Evolutionary conservation across 2,888 invertebrate species (phyloP).

Genomic region (Drosophila merina): DNA sequence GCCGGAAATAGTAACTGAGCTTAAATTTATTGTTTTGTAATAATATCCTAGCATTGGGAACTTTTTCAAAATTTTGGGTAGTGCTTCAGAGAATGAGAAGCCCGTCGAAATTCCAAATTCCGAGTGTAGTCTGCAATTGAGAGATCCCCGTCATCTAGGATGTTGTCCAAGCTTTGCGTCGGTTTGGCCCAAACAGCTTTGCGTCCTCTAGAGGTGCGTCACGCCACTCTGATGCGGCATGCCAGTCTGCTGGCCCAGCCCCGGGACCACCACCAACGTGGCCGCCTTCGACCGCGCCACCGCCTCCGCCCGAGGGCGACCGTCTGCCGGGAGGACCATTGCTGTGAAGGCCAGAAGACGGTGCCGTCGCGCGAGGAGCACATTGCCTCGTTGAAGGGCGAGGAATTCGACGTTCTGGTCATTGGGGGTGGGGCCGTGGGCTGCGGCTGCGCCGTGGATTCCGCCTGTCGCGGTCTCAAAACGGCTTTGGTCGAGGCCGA

Average conservation of each 20-base stretch:
- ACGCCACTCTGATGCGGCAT: not conserved
- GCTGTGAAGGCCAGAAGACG: constrained; percentile 3
- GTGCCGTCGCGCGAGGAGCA: constrained; percentile 92
- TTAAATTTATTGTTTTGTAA: not conserved
- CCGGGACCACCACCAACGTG: not conserved
- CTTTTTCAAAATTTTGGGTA: constrained; percentile 2
- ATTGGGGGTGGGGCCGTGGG: constrained; percentile 99
- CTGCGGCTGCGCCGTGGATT: constrained; percentile 97
- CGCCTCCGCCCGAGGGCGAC: not conserved
- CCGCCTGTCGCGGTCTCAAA: constrained; percentile 95
- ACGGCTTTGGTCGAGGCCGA: constrained; percentile 97
- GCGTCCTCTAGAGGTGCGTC: not conserved
- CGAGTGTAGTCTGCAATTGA: not conserved
- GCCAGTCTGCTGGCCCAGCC: not conserved
- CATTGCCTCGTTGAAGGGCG: constrained; percentile 89
- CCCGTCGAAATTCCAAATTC: constrained; percentile 35
- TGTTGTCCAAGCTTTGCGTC: constrained; percentile 18
- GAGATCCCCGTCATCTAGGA: not conserved
- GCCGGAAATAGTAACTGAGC: too few relatives aligned
- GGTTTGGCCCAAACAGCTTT: constrained; percentile 1
- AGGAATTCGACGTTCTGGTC: constrained; percentile 95
- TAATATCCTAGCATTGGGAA: not conserved
- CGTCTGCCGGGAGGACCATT: constrained; percentile 11
- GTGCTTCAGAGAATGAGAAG: not conserved
- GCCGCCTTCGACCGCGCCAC: not conserved